These are phyloP conservation scores for Exaiptasia diaphana DNA, from an alignment of 64 coral and sea anemone genomes.

Conservation along the genomic window DNA sequence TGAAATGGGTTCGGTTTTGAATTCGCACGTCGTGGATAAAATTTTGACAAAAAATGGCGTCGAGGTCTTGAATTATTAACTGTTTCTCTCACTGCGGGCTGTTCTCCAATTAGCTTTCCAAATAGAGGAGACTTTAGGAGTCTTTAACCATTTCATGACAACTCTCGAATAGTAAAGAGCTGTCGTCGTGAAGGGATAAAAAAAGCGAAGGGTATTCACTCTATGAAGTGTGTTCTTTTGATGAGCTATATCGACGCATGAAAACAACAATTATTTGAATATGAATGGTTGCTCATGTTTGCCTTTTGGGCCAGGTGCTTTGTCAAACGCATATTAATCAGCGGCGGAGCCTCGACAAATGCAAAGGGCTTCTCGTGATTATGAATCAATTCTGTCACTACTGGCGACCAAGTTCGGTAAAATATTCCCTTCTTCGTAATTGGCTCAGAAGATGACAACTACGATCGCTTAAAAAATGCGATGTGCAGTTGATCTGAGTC, in stretches of 20 bases:
- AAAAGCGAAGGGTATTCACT: too few species aligned
- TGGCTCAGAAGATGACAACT: background rate
- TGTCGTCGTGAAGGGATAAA: too few species aligned
- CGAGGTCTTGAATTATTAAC: too few species aligned
- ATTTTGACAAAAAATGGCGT: too few species aligned
- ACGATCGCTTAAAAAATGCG: background rate
- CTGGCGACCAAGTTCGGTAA: background rate
- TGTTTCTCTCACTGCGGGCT: too few species aligned
- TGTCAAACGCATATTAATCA: slow-evolving; percentile 47
- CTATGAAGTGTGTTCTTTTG: too few species aligned
- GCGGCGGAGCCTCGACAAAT: background rate
- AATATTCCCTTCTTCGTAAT: background rate
- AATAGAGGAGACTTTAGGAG: too few species aligned
- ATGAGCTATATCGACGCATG: background rate
- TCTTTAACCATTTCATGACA: too few species aligned
- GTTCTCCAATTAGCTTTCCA: too few species aligned
- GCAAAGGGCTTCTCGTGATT: background rate
- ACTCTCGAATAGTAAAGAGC: too few species aligned
- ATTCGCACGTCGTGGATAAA: too few species aligned
- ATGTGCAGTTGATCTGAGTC: background rate
- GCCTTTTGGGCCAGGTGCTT: slow-evolving; percentile 39
- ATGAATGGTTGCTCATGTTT: slow-evolving; percentile 37
- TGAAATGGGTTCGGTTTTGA: too few species aligned
- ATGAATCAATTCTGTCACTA: background rate
- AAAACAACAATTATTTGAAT: slow-evolving; percentile 41